phyloP scores from a whole-genome alignment of 2,888 invertebrate genomes.

The Nomada goodeniana region DNA sequence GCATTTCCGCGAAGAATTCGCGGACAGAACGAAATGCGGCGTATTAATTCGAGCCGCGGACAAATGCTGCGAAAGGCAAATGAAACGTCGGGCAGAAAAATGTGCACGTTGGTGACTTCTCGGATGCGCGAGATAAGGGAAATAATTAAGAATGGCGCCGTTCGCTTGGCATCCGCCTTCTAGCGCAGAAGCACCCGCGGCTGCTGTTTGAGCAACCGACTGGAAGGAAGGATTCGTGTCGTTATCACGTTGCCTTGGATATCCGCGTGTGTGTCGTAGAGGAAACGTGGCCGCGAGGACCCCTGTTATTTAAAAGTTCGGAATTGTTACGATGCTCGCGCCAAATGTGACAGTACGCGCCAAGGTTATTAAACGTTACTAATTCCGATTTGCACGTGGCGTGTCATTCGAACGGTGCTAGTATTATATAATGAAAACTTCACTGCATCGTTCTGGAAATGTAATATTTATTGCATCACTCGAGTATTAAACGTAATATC shows the following conservation, averaged over 20 bases:
- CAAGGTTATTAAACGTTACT: too few species aligned
- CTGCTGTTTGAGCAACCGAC: not conserved
- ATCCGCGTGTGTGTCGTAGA: not conserved
- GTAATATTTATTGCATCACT: too few species aligned
- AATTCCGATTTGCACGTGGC: too few species aligned
- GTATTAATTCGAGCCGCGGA: constrained; percentile 58
- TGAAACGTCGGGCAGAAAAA: constrained; percentile 60
- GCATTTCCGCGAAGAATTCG: constrained; percentile 22
- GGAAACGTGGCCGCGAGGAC: not conserved
- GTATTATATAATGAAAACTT: too few species aligned
- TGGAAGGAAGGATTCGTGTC: not conserved
- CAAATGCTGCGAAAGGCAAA: constrained; percentile 51
- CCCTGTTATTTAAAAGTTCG: not conserved
- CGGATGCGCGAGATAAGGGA: constrained; percentile 39
- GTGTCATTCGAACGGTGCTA: too few species aligned
- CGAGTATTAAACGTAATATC: too few species aligned
- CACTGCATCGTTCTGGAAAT: too few species aligned
- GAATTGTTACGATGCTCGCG: too few species aligned
- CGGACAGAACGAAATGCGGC: constrained; percentile 34
- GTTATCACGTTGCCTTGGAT: constrained; percentile 9
- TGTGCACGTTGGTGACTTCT: constrained; percentile 24
- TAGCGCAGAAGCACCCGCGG: not conserved
- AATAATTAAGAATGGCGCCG: constrained; percentile 64
- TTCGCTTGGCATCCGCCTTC: constrained; percentile 34
- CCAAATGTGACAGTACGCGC: too few species aligned